phyloP scores from a whole-genome alignment of 2,888 invertebrate genomes.

The Acanthococcus lagerstroemiae region DNA sequence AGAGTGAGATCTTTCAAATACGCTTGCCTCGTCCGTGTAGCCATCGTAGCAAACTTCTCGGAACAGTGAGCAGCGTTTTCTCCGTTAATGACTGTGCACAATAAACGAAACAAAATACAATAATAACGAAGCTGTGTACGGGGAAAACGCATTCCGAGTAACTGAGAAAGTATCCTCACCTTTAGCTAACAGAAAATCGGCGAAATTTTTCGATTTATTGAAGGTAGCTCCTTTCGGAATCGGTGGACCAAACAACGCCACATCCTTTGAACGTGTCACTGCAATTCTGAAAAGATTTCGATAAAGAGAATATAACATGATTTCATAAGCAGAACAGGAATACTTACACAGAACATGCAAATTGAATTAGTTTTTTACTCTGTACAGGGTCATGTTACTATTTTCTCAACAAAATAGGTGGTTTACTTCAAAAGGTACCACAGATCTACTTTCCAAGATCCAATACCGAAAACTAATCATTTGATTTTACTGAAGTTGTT shows the following conservation, averaged over 20 bases:
- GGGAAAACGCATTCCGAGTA: background rate
- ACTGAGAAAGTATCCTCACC: conserved; percentile 43
- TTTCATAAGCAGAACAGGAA: too few species aligned
- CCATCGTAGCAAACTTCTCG: conserved; percentile 95
- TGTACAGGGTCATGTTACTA: too few species aligned
- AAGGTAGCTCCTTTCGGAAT: conserved; percentile 78
- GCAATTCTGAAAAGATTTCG: conserved; percentile 44
- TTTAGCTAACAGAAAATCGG: conserved; percentile 90
- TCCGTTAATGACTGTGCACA: conserved; percentile 68
- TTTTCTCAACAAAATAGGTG: too few species aligned
- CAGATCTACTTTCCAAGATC: too few species aligned
- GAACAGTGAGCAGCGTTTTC: conserved; percentile 94
- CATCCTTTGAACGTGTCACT: conserved; percentile 75
- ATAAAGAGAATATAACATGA: too few species aligned
- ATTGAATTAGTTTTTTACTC: too few species aligned
- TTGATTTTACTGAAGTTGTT: too few species aligned
- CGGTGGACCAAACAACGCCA: conserved; percentile 92
- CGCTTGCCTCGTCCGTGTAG: conserved; percentile 86
- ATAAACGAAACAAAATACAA: background rate
- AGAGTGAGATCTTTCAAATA: conserved; percentile 86
- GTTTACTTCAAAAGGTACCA: too few species aligned
- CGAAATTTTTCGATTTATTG: conserved; percentile 81
- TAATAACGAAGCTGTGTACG: background rate
- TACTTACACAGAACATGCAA: too few species aligned
- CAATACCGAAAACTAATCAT: too few species aligned